These are phyloP conservation scores for Ceyx erithaca DNA, from an alignment of 2,797 vertebrate genomes.

Conservation along the genomic window DNA sequence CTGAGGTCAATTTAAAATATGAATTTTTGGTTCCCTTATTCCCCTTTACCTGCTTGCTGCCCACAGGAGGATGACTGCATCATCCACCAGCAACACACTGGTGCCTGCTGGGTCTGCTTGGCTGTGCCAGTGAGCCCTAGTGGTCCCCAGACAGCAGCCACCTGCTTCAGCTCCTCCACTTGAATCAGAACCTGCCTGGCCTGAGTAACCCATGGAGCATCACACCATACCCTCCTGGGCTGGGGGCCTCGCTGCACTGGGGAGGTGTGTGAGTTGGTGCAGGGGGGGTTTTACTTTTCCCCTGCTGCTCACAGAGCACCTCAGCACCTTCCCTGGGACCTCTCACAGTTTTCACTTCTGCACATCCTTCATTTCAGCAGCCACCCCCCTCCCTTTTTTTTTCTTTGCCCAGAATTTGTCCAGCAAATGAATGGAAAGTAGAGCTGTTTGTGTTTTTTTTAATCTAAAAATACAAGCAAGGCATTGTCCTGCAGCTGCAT, in stretches of 20 bases:
- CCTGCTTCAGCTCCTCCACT: fast-evolving
- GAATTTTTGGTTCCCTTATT: neutral
- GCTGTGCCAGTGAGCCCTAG: fast-evolving
- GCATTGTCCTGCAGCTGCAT: neutral
- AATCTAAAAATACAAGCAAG: neutral
- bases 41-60: neutral
- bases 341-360: neutral
- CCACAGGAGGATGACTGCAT: neutral
- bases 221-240: fast-evolving
- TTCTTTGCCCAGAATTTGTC: neutral
- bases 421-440: neutral
- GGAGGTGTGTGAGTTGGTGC: fast-evolving
- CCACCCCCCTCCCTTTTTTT: neutral
- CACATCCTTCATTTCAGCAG: neutral
- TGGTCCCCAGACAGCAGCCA: neutral
- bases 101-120: fast-evolving
- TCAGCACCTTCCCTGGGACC: neutral
- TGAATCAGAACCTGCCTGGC: neutral
- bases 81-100: fast-evolving
- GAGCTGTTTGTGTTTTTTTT: neutral
- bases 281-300: neutral
- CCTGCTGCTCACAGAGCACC: neutral
- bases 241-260: fast-evolving
- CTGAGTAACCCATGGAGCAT: fast-evolving
- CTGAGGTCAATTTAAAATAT: neutral